These are phyloP conservation scores for Phortica okadai DNA, from an alignment of 2,888 invertebrate genomes.

Conservation along the genomic window DNA sequence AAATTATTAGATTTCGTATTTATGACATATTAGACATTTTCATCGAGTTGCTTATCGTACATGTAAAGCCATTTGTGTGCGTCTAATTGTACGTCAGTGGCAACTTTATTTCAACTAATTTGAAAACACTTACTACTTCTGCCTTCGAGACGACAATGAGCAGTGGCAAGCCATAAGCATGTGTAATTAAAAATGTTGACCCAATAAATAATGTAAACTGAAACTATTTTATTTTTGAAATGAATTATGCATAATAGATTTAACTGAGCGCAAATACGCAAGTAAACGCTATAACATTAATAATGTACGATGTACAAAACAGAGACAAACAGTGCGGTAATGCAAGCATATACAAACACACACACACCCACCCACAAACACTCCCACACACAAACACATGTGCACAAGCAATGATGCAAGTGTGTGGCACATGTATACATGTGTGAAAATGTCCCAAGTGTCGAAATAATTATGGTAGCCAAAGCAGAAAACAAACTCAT, in stretches of 20 bases:
- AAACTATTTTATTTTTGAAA: constrained; percentile 42
- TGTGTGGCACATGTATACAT: neutral
- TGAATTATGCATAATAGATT: constrained; percentile 32
- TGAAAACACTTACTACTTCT: too few relatives aligned
- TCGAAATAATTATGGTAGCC: constrained; percentile 59
- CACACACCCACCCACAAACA: constrained; percentile 31
- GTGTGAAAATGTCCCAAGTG: constrained; percentile 55
- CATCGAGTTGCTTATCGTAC: too few relatives aligned
- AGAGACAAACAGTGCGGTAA: neutral
- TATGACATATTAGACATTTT: too few relatives aligned
- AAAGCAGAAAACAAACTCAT: constrained; percentile 58
- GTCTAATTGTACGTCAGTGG: too few relatives aligned
- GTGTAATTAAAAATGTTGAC: constrained; percentile 46
- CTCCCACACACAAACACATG: neutral
- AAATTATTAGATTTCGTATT: too few relatives aligned
- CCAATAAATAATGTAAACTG: constrained; percentile 43
- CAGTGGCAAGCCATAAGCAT: neutral
- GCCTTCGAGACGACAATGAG: neutral
- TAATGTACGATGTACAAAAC: constrained; percentile 58
- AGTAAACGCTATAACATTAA: constrained; percentile 53
- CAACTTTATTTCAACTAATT: too few relatives aligned
- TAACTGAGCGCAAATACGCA: constrained; percentile 33
- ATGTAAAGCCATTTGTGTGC: too few relatives aligned
- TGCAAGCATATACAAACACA: neutral
- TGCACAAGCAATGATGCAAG: neutral